Base-by-base conservation (phyloP, 2,888 invertebrate species). In the Drosophila phalerata region DNA sequence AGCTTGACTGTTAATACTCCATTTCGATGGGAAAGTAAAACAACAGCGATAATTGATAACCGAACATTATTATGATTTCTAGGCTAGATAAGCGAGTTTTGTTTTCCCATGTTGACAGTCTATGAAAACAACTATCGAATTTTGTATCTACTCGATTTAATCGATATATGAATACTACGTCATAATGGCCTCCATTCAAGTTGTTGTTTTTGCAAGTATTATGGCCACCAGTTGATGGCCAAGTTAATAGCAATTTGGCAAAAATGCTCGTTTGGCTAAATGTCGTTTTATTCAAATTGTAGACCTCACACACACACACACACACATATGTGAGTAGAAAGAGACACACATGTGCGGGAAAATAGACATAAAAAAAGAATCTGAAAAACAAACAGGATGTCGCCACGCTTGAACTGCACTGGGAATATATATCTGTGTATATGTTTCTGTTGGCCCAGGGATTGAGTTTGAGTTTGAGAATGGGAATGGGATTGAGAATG, bases 301-400 rank as follows among this genome's bases (percentile, higher is more conserved):
- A 49, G 34, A 42, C 25, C 58, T 51, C 45, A 17, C 40, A 25
- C 61, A 47, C 30, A 43, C 28, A 60, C 15, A 32, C 5, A 52
- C 13, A 32, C n/a, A n/a, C n/a, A n/a, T 25, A 28, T 4, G 6
- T 28, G 43, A 1, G 55, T 15, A 63, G 19, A 43, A 5, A 61
- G 38, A 53, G 40, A 52, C 70, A 70, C 55, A 85, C 75, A 70
- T 83, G 79, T 69, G 62, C 38, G 52, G 66, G 56, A 68, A 76
- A 79, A 67, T 72, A 72, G 74, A 61, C 55, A 60, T 61, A 51
- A 19, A 60, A 34, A 66, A 80, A 34, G 64, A 80, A 66, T 64
- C 57, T 43, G 53, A 69, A 80, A 75, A 77, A 49, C 80, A 86
- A 89, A 88, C 86, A 86, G 86, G 86, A 86, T 86, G 86, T 87